Conservation (phyloP, 2,113 vertebrate species). For the Crotalus helleri region DNA sequence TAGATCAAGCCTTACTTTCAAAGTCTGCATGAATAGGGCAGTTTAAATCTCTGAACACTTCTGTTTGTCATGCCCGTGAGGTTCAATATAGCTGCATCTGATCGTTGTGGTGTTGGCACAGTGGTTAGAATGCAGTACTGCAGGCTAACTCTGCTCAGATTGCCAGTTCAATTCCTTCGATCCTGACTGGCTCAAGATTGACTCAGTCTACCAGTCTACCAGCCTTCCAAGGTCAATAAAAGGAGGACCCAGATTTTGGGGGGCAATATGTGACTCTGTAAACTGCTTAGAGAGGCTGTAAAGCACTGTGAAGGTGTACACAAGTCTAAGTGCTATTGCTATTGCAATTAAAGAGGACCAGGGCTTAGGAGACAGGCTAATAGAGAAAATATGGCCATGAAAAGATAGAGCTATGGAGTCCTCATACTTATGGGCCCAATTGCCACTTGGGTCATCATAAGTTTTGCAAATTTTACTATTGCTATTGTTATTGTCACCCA, state of each 20-base stretch:
- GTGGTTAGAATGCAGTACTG: neutral
- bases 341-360: neutral
- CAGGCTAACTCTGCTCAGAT: neutral
- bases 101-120: neutral
- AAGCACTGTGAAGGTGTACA: neutral
- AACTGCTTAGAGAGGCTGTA: neutral
- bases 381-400: neutral
- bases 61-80: neutral
- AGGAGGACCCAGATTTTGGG: neutral
- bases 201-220: too few relatives aligned
- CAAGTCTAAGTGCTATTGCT: neutral
- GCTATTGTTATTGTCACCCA: neutral
- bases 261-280: neutral
- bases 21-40: neutral
- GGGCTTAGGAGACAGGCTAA: neutral
- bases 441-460: neutral
- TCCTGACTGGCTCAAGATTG: neutral
- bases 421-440: neutral
- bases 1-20: neutral
- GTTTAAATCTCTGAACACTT: neutral
- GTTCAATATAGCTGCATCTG: neutral
- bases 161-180: neutral
- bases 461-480: neutral
- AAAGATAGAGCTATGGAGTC: neutral
- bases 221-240: neutral